These are phyloP conservation scores for Microctonus hyperodae DNA, from an alignment of 2,888 invertebrate species.

Conservation along the genomic window DNA sequence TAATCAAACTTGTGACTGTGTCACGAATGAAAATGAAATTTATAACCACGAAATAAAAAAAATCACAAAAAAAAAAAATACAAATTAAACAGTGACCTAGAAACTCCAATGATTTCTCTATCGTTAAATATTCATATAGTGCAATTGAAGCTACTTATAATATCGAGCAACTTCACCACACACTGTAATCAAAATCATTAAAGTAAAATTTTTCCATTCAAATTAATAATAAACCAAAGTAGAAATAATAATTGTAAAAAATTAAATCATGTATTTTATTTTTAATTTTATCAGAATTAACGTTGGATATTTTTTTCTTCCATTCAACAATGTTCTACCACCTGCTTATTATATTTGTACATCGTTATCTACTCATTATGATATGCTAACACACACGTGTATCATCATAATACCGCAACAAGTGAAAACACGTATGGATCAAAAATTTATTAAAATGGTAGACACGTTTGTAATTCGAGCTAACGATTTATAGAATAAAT, in stretches of 20 bases:
- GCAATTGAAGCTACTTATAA: not conserved
- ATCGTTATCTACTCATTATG: slow-evolving; percentile 11
- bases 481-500: slow-evolving; percentile 21
- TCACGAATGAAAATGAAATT: slow-evolving; percentile 30
- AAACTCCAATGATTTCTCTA: slow-evolving; percentile 33
- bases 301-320: not conserved
- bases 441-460: slow-evolving; percentile 11
- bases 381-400: slow-evolving; percentile 13
- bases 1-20: slow-evolving; percentile 21
- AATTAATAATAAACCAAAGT: no score
- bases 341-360: slow-evolving; percentile 5
- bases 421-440: slow-evolving; percentile 23
- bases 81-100: slow-evolving; percentile 27
- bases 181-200: slow-evolving; percentile 2
- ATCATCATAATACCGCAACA: slow-evolving; percentile 8
- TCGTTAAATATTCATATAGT: slow-evolving; percentile 1
- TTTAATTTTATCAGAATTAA: slow-evolving; percentile 6
- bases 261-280: no score
- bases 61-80: not conserved
- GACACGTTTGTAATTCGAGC: slow-evolving; percentile 9
- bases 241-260: no score
- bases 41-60: slow-evolving; percentile 22
- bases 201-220: not conserved
- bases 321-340: not conserved
- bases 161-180: not conserved